Base-by-base conservation (phyloP, 2,888 invertebrate genomes). In the Drosophila neonasuta region DNA sequence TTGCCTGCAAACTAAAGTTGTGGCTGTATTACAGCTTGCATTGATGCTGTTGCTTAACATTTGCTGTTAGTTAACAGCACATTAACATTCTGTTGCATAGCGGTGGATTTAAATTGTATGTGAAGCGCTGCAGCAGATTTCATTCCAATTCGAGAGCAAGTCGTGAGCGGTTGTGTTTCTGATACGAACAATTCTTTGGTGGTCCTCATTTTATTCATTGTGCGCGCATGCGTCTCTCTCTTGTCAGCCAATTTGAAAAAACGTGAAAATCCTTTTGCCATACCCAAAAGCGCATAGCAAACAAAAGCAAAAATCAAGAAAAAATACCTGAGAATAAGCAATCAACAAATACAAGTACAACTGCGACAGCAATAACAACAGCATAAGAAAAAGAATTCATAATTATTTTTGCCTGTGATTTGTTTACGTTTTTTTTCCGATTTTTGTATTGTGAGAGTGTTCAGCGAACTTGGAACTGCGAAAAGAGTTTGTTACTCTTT, bases 91-190 rank as follows among this genome's bases (percentile, higher is more conserved):
- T 61, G 72, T 60, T 65, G 58, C 41, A 48, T 65, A 68, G 69
- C 66, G 70, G 58, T 69, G 71, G 72, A 73, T 72, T 77, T 73
- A 74, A 76, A 77, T 68, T 77, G 58, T 68, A 51, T 60, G 64
- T 71, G 61, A 67, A 51, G 68, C 62, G 69, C 64, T 56, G 77
- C 73, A 77, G 74, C 72, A 71, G 77, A 79, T 80, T 80, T 70
- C 88, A 88, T 89, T 89, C 82, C 87, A 88, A 83, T 85, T 83
- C 87, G 82, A 88, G 83, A 83, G 82, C 85, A 80, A 77, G 85
- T 89, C 88, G 88, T 75, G 81, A 85, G 70, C 79, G 86, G 88
- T 87, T 86, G 80, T 80, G 71, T 70, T 69, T 70, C 74, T 57
- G 20, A 60, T 59, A 60, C 63, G 71, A 71, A 56, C n/a, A n/a